Evolutionary conservation across 1,140 invertebrate genomes (phyloP).

Genomic region (Drosophila sechellia): DNA sequence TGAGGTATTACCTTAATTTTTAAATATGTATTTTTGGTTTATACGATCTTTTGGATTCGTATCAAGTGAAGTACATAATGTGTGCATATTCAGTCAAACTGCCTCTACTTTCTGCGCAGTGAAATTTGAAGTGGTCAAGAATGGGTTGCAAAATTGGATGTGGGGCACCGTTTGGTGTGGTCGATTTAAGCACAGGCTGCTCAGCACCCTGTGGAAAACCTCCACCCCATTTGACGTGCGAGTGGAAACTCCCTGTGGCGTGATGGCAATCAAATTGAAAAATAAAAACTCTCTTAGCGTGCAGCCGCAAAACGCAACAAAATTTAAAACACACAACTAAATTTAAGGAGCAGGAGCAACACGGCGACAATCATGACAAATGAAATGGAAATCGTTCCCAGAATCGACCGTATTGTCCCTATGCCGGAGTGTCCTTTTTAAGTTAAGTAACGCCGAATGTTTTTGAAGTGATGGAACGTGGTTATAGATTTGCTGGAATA

Average conservation of each 20-base stretch:
- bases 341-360: neutral
- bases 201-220: neutral
- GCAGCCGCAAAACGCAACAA: conserved; percentile 19
- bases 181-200: conserved; percentile 48
- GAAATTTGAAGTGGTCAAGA: conserved; percentile 63
- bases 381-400: conserved; percentile 1
- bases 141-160: conserved; percentile 14
- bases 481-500: neutral
- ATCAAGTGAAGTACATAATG: too few relatives aligned
- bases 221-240: conserved; percentile 19
- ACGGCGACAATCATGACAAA: neutral
- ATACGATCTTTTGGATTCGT: too few relatives aligned
- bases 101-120: conserved; percentile 17
- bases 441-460: conserved; percentile 13
- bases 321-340: conserved; percentile 2
- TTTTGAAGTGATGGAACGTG: neutral
- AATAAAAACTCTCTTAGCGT: conserved; percentile 46
- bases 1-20: too few relatives aligned
- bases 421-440: neutral
- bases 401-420: conserved; percentile 11
- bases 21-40: too few relatives aligned
- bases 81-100: too few relatives aligned
- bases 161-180: conserved; percentile 23
- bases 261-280: conserved; percentile 47
- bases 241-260: conserved; percentile 35